A percentile compares a stretch with the other conserved stretches of the same genome.
These are phyloP conservation scores for Caenorhabditis becei DNA, from an alignment of 2,888 invertebrate genomes.

Conservation along the genomic window DNA sequence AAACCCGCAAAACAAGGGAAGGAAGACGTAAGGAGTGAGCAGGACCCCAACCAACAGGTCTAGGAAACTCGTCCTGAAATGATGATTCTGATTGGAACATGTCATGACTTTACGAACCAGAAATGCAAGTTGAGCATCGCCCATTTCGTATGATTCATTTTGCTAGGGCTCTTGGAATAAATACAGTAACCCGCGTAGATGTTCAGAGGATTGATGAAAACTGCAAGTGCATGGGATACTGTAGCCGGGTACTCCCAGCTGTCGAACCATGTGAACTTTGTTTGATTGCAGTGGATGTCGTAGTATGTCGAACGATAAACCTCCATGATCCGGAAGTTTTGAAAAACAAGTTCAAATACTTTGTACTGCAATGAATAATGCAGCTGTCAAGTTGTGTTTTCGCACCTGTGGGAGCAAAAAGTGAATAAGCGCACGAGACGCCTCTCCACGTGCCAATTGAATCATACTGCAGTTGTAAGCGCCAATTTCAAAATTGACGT, in stretches of 20 bases:
- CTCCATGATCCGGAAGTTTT: neutral
- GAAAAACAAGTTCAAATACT: too few relatives aligned
- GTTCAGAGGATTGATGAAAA: conserved; percentile 9
- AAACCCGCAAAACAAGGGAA: conserved; percentile 8
- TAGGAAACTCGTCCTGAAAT: conserved; percentile 8
- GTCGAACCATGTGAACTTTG: conserved; percentile 22
- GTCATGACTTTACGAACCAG: neutral
- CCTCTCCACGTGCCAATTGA: too few relatives aligned
- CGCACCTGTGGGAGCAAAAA: too few relatives aligned
- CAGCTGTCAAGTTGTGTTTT: too few relatives aligned
- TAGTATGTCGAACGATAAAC: neutral
- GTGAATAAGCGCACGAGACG: too few relatives aligned
- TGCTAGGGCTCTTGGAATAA: conserved; percentile 3
- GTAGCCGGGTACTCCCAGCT: conserved; percentile 17
- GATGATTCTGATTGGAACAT: neutral
- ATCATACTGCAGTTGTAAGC: neutral
- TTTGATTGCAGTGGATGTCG: conserved; percentile 6
- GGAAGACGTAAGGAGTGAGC: conserved; percentile 23
- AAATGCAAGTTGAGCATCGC: conserved; percentile 23
- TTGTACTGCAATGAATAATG: too few relatives aligned
- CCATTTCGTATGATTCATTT: conserved; percentile 21
- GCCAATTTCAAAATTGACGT: neutral
- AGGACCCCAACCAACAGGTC: neutral
- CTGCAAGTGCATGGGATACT: conserved; percentile 13
- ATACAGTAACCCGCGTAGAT: conserved; percentile 16